phyloP scores from a whole-genome alignment of 2,113 vertebrate genomes.

The Chloebia gouldiae region DNA sequence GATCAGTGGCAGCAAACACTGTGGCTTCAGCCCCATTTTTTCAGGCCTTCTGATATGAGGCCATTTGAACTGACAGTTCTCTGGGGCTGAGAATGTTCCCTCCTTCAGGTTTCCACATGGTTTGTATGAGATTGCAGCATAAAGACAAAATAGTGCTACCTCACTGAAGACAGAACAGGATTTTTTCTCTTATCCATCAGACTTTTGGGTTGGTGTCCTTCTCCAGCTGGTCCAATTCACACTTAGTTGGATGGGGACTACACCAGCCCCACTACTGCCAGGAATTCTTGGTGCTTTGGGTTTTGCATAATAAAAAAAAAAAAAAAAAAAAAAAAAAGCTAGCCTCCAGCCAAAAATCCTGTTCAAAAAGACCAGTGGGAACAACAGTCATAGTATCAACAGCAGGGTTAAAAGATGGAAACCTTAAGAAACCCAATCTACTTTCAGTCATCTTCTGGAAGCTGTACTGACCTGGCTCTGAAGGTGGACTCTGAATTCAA shows the following conservation, averaged over 20 bases:
- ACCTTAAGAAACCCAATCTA: background rate
- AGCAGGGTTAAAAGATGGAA: background rate
- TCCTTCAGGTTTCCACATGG: background rate
- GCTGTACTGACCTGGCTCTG: background rate
- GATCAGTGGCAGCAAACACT: background rate
- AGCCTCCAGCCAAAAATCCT: background rate
- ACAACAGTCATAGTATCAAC: background rate
- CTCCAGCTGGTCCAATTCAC: background rate
- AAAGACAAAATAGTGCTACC: background rate
- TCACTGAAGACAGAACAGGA: background rate
- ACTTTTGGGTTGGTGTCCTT: background rate
- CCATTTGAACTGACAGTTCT: background rate
- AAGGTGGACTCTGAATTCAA: background rate
- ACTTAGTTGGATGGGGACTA: background rate
- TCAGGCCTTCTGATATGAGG: background rate
- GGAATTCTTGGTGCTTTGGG: background rate
- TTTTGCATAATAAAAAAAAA: background rate
- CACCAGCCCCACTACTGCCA: background rate
- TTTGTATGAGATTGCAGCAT: fast-evolving
- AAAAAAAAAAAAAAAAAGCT: background rate
- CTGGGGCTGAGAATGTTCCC: background rate
- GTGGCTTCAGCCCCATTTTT: background rate
- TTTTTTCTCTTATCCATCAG: background rate
- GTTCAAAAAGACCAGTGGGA: background rate
- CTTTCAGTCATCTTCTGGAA: background rate